Evolutionary conservation across 2,888 invertebrate species (phyloP).

Genomic region (Cheilosia scutellata): DNA sequence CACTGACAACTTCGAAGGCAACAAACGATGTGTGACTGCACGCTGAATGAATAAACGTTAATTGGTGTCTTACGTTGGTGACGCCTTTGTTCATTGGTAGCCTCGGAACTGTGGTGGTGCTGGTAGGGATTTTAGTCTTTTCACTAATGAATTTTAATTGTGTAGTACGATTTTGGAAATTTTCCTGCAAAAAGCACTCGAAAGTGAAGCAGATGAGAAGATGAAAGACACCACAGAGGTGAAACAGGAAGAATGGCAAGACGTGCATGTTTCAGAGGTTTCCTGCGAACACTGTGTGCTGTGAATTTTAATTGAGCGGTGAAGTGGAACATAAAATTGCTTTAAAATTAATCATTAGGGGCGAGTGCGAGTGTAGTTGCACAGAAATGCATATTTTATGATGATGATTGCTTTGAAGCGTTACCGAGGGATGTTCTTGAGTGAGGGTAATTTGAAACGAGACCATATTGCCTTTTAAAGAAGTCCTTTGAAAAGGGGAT

Average conservation of each 20-base stretch:
- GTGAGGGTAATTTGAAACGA: neutral
- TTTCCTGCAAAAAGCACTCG: constrained; percentile 19
- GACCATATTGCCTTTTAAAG: neutral
- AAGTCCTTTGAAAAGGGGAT: neutral
- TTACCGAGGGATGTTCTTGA: neutral
- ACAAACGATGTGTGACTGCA: constrained; percentile 47
- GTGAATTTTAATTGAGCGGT: constrained; percentile 56
- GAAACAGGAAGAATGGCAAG: constrained; percentile 35
- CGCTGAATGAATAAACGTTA: constrained; percentile 52
- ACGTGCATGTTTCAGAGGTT: constrained; percentile 51
- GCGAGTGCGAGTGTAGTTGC: neutral
- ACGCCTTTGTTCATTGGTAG: neutral
- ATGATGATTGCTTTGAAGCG: neutral
- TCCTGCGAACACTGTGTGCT: constrained; percentile 49
- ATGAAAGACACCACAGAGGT: constrained; percentile 4
- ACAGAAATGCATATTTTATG: constrained; percentile 7
- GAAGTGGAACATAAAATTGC: constrained; percentile 55
- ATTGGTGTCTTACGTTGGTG: constrained; percentile 53
- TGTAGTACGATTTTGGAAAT: constrained; percentile 33
- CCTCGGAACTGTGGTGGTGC: neutral
- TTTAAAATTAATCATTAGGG: constrained; percentile 43
- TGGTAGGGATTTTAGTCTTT: constrained; percentile 42
- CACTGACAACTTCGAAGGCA: constrained; percentile 7
- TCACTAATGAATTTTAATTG: constrained; percentile 66
- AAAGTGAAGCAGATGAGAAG: neutral